Evolutionary conservation across 2,888 invertebrate genomes (phyloP).

Genomic region (Lasioglossum leucozonium): DNA sequence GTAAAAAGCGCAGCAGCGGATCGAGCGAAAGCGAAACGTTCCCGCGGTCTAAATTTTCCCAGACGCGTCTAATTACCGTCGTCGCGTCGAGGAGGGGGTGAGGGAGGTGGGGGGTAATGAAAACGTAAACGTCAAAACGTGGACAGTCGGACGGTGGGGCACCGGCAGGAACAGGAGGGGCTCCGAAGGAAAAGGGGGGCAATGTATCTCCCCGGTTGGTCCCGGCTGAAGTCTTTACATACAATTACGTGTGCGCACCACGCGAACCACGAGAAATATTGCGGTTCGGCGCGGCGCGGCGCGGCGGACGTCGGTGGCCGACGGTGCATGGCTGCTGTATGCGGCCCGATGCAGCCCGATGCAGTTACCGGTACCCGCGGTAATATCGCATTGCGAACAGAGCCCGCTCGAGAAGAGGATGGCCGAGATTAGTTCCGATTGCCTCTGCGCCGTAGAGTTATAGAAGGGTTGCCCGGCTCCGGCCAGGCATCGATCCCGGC

Average conservation of each 20-base stretch:
- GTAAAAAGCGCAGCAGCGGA: background rate
- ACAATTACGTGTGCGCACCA: constrained; percentile 57
- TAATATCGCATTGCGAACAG: constrained; percentile 72
- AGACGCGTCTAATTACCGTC: constrained; percentile 36
- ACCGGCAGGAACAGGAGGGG: background rate
- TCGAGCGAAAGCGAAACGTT: constrained; percentile 11
- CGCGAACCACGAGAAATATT: constrained; percentile 65
- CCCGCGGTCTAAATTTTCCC: constrained; percentile 31
- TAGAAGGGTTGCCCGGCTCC: constrained; percentile 73
- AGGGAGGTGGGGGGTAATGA: constrained; percentile 41
- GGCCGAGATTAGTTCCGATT: constrained; percentile 82
- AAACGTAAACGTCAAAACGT: constrained; percentile 59
- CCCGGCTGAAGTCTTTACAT: constrained; percentile 50
- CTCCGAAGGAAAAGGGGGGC: background rate
- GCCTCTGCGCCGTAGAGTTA: constrained; percentile 76
- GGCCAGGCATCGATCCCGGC: constrained; percentile 80
- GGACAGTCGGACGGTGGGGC: constrained; percentile 2
- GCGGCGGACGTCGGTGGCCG: constrained; percentile 44
- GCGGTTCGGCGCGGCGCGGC: constrained; percentile 32
- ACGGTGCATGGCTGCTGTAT: constrained; percentile 39
- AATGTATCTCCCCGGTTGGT: constrained; percentile 32
- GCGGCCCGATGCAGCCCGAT: constrained; percentile 26
- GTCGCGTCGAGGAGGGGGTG: too few species aligned
- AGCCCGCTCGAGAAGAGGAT: constrained; percentile 64
- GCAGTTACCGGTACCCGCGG: constrained; percentile 61